These are phyloP conservation scores for Callaeas wilsoni DNA, from an alignment of 2,113 vertebrate species.

Conservation along the genomic window DNA sequence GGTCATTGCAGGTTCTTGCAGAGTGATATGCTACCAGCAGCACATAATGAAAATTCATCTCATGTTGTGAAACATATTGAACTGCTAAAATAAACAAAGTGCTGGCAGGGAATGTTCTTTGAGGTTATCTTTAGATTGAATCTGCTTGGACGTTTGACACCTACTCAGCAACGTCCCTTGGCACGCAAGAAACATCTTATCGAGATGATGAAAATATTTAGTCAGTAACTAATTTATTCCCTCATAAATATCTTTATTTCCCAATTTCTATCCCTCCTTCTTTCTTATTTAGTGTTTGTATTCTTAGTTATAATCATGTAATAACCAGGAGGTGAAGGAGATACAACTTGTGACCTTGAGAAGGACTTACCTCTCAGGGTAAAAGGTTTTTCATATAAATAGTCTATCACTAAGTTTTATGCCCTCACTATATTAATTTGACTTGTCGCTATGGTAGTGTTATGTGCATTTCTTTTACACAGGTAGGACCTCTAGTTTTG, in stretches of 20 bases:
- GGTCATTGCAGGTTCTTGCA: background rate
- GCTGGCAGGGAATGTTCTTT: conserved; percentile 49
- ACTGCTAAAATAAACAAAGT: conserved; percentile 57
- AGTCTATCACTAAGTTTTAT: background rate
- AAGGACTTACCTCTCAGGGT: background rate
- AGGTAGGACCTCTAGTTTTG: background rate
- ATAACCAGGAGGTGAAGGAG: background rate
- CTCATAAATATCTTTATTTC: background rate
- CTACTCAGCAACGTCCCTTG: conserved; percentile 54
- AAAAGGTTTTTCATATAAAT: background rate
- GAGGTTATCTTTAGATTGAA: conserved; percentile 57
- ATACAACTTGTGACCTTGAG: background rate
- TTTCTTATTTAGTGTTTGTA: background rate
- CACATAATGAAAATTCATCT: conserved; percentile 49
- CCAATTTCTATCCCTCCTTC: background rate
- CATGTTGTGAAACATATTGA: conserved; percentile 58
- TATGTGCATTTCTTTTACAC: background rate
- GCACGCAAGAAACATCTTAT: conserved; percentile 39
- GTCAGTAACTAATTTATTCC: conserved; percentile 22
- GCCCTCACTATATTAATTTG: background rate
- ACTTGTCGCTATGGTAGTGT: background rate
- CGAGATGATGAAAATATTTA: conserved; percentile 32
- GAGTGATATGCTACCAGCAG: background rate
- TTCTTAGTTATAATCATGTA: background rate
- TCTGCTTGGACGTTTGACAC: conserved; percentile 66